Evolutionary conservation across 2,888 invertebrate species (phyloP), one percentile per base, ranked within the genome.

Genomic region (Erpobdella octoculata): DNA sequence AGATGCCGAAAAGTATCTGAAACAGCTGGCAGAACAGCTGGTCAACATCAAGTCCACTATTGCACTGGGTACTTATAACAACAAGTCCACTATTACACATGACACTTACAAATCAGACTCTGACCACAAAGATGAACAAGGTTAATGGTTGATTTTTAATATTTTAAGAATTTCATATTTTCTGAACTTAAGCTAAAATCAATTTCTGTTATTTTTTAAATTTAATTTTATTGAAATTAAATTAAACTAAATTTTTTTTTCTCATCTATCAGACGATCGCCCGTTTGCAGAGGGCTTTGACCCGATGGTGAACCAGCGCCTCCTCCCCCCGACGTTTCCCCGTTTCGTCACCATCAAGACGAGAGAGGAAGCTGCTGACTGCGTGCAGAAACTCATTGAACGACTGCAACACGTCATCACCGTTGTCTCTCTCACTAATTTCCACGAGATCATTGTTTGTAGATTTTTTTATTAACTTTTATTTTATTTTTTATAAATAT

Each of bases 281-380:
- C 1, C 18, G 12, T 69, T 69, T n/a, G 31, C 69, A 4, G 79
- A 92, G 87, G 96, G 96, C 0, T 97, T 97, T 84, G 94, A 96
- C 80, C 93, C 95, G 2, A 89, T 93, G 83, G 90, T 95, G 61
- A 97, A 97, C 85, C 95, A 95, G 84, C 88, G 94, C 59, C 86
- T 95, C 67, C 86, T 97, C 71, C 97, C 97, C n/a, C 95, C 97
- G 0, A 95, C 97, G 25, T 98, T 97, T 86, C 97, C 97, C 0
- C 88, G 97, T 28, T 95, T 93, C 83, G 93, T 94, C 0, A 90
- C 92, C 84, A 93, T 96, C 65, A 78, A 78, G 48, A 75, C 77
- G 36, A 74, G 80, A 15, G 84, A 86, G 68, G 91, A 91, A 80
- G 91, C 94, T 41, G 82, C 93, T 74, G 86, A 87, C 76, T 91